Conservation (phyloP, 2,797 vertebrate species). For the Betta splendens region DNA sequence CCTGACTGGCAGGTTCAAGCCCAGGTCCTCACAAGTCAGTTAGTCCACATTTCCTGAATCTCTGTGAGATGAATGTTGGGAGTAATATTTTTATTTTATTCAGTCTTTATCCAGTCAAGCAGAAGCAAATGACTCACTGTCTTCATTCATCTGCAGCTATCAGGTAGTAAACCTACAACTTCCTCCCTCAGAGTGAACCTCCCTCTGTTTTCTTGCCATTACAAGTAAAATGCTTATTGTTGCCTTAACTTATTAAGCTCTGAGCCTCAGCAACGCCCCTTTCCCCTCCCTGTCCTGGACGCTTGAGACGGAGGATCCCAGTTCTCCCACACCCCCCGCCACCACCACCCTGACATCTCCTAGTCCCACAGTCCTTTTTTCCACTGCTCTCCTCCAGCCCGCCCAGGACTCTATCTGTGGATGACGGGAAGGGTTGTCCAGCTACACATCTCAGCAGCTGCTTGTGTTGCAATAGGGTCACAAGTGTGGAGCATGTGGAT, state of each 20-base stretch:
- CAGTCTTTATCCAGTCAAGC: slow-evolving; percentile 1
- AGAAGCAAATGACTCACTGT: slow-evolving; percentile 9
- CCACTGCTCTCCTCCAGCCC: slow-evolving; percentile 8
- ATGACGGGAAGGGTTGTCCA: slow-evolving; percentile 9
- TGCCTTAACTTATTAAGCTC: slow-evolving; percentile 49
- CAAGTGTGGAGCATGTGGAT: slow-evolving; percentile 24
- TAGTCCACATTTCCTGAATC: slow-evolving; percentile 31
- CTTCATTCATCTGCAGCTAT: slow-evolving; percentile 9
- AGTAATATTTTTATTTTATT: background rate
- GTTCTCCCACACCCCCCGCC: slow-evolving; percentile 13
- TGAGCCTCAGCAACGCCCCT: slow-evolving; percentile 35
- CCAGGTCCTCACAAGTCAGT: slow-evolving; percentile 29
- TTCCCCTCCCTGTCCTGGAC: slow-evolving; percentile 41
- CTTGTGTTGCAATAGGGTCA: slow-evolving; percentile 17
- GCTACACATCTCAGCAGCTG: slow-evolving; percentile 20
- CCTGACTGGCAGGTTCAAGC: slow-evolving; percentile 22
- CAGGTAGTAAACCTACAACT: slow-evolving; percentile 2
- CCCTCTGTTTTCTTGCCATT: slow-evolving; percentile 21
- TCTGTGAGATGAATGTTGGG: background rate
- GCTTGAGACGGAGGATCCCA: slow-evolving; percentile 11
- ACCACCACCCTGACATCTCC: background rate
- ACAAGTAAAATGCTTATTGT: slow-evolving; percentile 29
- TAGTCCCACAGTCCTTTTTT: slow-evolving; percentile 2
- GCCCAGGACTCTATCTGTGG: slow-evolving; percentile 12
- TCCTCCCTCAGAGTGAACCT: slow-evolving; percentile 18